Base-by-base conservation (phyloP, 2,888 invertebrate species). In the Corythucha ciliata region DNA sequence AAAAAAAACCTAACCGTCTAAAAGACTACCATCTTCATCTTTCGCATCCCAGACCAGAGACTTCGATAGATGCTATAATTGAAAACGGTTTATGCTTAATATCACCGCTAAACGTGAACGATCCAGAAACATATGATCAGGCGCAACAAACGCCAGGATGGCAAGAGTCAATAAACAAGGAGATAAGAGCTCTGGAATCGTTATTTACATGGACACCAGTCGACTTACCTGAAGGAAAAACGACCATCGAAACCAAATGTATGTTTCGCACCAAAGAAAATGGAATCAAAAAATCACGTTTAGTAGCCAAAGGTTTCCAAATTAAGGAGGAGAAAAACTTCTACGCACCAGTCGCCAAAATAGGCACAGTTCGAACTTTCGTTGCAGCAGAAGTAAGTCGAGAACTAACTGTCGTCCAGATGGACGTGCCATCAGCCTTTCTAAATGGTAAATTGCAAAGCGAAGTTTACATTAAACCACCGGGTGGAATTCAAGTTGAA, bases 341-440 rank as follows among this genome's bases (percentile, higher is more conserved):
- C 20, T 39, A 39, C 18, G 6, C 6, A 18, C 39, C 39, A 10
- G 48, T 53, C n/a, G 33, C 24, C 10, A 41, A 40, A 22, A 42
- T 48, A 29, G 20, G 21, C 20, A 39, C 39, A 7, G 22, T 39
- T 21, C 4, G 39, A 5, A 4, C 5, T 6, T 16, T 39, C 4
- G 7, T 39, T n/a, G 6, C 39, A 10, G 5, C 7, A 5, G 32
- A 34, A 24, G 12, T 42, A 5, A 34, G 22, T 21, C 45, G 51
- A 4, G 29, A 26, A 21, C 51, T 41, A 14, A 34, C 33, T 48
- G 29, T 54, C 10, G 42, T 37, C 25, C 57, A 56, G 39, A 34
- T 57, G 4, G 56, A 57, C 36, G 34, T 56, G 12, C 53, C 54
- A 42, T 33, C 47, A 22, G 56, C 50, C 1, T 56, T 56, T 26